A percentile compares a stretch with the other conserved stretches of the same genome.
These are phyloP conservation scores for Melieria picta DNA, from an alignment of 2,888 invertebrate species.

Conservation along the genomic window DNA sequence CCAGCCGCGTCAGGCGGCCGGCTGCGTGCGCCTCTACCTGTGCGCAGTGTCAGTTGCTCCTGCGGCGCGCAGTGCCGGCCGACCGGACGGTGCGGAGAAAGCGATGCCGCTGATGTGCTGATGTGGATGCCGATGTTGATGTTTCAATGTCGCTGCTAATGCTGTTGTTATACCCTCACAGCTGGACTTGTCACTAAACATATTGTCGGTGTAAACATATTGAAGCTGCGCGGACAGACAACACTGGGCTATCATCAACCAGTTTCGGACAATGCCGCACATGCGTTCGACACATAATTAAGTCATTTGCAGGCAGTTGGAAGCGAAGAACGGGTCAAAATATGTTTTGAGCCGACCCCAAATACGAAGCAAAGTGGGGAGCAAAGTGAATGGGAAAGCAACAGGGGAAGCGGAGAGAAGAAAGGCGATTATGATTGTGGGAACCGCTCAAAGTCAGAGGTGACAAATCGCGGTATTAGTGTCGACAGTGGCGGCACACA, in stretches of 20 bases:
- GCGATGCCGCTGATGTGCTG: neutral
- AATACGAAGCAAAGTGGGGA: no score
- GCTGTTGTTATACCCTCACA: conserved; percentile 49
- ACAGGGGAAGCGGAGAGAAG: no score
- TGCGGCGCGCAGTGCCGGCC: conserved; percentile 46
- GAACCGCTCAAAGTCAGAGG: no score
- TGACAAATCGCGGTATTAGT: no score
- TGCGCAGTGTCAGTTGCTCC: conserved; percentile 41
- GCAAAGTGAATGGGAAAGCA: no score
- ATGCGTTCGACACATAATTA: conserved; percentile 51
- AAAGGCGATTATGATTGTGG: no score
- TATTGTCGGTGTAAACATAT: conserved; percentile 24
- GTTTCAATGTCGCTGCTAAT: conserved; percentile 5
- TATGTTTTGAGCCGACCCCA: no score
- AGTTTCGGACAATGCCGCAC: no score
- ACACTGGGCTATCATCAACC: no score
- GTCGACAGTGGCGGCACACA: no score
- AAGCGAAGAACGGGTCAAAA: no score
- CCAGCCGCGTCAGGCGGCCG: neutral
- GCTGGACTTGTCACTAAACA: conserved; percentile 64
- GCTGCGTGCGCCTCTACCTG: conserved; percentile 7
- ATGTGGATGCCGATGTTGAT: conserved; percentile 19
- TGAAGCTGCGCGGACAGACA: neutral
- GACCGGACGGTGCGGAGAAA: neutral
- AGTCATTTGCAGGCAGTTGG: conserved; percentile 52